phyloP scores from a whole-genome alignment of 2,888 invertebrate species.

The Folsomia manolachei region DNA sequence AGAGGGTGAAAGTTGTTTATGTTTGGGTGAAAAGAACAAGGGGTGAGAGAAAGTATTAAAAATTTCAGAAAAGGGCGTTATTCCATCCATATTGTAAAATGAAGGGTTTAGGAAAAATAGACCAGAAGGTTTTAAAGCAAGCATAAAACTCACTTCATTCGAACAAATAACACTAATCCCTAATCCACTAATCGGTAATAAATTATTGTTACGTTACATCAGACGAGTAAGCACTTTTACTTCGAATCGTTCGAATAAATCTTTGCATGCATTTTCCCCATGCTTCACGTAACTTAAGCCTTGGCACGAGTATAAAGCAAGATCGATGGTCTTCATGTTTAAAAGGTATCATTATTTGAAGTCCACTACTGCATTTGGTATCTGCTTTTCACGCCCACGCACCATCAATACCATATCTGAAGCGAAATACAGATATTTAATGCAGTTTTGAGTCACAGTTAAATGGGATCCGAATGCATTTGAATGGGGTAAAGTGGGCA shows the following conservation, averaged over 20 bases:
- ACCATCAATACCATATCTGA: no score
- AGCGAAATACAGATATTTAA: background rate
- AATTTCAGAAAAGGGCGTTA: background rate
- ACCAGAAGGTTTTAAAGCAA: constrained; percentile 15
- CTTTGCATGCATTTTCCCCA: background rate
- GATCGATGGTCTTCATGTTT: background rate
- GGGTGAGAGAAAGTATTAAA: background rate
- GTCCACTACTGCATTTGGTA: no score
- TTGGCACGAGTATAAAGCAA: background rate
- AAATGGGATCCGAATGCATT: background rate
- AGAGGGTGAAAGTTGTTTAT: no score
- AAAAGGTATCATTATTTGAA: no score
- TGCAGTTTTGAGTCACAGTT: background rate
- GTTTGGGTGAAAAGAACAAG: no score
- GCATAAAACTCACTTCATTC: constrained; percentile 3
- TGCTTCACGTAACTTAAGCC: background rate
- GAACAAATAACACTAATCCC: constrained; percentile 4
- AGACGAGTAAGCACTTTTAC: constrained; percentile 3
- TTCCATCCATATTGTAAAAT: no score
- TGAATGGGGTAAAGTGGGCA: background rate
- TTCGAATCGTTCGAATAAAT: background rate
- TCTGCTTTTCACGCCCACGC: background rate
- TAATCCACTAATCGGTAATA: constrained; percentile 8
- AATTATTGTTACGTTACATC: constrained; percentile 5
- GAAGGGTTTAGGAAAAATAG: background rate